These are phyloP conservation scores for Indri indri DNA, from an alignment of 2,113 vertebrate species.

Conservation along the genomic window DNA sequence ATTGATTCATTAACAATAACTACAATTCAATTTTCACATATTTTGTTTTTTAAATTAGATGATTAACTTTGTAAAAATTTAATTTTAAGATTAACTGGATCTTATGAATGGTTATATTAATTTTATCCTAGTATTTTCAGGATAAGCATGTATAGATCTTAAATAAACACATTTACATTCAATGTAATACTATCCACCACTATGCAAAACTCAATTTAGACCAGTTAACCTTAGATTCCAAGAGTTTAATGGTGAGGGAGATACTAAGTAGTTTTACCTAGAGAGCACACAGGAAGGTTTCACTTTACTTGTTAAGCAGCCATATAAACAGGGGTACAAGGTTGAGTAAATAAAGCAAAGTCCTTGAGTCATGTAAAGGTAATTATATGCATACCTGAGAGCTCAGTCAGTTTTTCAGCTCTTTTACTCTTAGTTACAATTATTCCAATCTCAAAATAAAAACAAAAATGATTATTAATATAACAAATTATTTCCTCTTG, in stretches of 20 bases:
- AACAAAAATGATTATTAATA: conserved; percentile 58
- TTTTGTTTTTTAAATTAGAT: conserved; percentile 10
- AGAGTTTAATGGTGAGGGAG: not conserved
- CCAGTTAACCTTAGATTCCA: not conserved
- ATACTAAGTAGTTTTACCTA: not conserved
- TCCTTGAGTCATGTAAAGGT: not conserved
- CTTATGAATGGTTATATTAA: conserved; percentile 11
- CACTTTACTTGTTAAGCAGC: not conserved
- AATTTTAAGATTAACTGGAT: conserved; percentile 33
- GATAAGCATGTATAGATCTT: not conserved
- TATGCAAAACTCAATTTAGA: not conserved
- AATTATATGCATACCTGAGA: conserved; percentile 90
- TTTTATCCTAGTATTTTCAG: not conserved
- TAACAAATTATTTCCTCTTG: conserved; percentile 28
- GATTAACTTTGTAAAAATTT: conserved; percentile 1
- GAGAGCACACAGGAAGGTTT: not conserved
- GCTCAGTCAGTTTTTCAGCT: conserved; percentile 97
- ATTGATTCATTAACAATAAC: not conserved
- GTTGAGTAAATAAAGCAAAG: not conserved
- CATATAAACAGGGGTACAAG: not conserved
- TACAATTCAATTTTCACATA: not conserved
- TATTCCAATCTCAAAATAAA: conserved; percentile 90
- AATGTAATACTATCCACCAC: not conserved
- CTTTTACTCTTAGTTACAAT: conserved; percentile 97
- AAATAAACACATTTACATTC: conserved; percentile 17